Evolutionary conservation across 2,888 invertebrate species (phyloP).

Genomic region (Entomobrya proxima): DNA sequence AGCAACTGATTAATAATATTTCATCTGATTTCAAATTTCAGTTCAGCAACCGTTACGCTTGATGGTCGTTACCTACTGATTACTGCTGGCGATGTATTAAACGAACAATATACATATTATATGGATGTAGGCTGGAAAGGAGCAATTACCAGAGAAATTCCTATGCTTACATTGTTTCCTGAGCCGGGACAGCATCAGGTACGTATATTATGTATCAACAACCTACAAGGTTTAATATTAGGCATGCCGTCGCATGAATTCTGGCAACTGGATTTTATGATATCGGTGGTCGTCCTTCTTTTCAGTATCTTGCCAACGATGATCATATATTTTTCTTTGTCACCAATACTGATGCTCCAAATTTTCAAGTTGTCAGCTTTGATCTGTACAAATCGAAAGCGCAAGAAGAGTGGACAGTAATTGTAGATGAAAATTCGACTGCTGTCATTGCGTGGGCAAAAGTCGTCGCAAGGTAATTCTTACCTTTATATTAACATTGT

Average conservation of each 20-base stretch:
- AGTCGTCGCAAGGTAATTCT: slow-evolving; percentile 80
- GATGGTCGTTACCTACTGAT: slow-evolving; percentile 93
- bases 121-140: slow-evolving; percentile 81
- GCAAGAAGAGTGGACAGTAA: slow-evolving; percentile 86
- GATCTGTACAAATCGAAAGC: slow-evolving; percentile 85
- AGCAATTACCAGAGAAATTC: slow-evolving; percentile 49
- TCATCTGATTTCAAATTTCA: not conserved
- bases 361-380: slow-evolving; percentile 91
- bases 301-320: slow-evolving; percentile 78
- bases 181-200: slow-evolving; percentile 54
- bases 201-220: not conserved
- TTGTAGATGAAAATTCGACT: slow-evolving; percentile 88
- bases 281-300: not conserved
- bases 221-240: not conserved
- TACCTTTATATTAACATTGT: not conserved
- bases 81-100: slow-evolving; percentile 89
- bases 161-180: slow-evolving; percentile 22
- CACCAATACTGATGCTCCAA: slow-evolving; percentile 95
- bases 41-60: slow-evolving; percentile 82
- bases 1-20: too few relatives aligned
- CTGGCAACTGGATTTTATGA: too few relatives aligned
- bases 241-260: not conserved
- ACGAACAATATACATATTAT: slow-evolving; percentile 92
- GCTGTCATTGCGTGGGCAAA: slow-evolving; percentile 93
- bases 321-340: slow-evolving; percentile 81